These are phyloP conservation scores for Silurus lanzhouensis DNA, from an alignment of 2,797 vertebrate species.

Conservation along the genomic window DNA sequence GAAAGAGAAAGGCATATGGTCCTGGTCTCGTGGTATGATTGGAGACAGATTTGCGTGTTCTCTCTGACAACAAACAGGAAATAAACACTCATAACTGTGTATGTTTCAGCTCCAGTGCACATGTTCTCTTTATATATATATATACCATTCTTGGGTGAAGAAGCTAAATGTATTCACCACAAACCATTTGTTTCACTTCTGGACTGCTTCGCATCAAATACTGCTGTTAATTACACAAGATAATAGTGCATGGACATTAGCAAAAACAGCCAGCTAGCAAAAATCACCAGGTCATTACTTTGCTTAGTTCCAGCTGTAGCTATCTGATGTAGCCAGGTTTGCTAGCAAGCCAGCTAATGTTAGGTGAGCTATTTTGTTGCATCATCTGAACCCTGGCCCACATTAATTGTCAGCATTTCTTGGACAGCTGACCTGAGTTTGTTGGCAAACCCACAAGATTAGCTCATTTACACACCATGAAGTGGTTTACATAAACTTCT, in stretches of 20 bases:
- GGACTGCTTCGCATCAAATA: neutral
- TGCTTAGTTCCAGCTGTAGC: neutral
- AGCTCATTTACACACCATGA: slow-evolving; percentile 47
- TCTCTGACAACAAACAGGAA: slow-evolving; percentile 47
- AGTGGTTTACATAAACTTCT: slow-evolving; percentile 57
- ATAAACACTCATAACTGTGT: slow-evolving; percentile 41
- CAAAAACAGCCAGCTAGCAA: neutral
- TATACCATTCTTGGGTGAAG: neutral
- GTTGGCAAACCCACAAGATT: slow-evolving; percentile 1
- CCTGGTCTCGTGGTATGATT: slow-evolving; percentile 40
- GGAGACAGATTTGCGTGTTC: slow-evolving; percentile 37
- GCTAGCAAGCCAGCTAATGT: neutral
- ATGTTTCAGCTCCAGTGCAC: slow-evolving; percentile 1
- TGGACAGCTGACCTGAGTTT: neutral
- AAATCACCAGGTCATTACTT: neutral
- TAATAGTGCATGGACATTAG: neutral
- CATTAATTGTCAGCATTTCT: neutral
- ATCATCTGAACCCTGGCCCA: neutral
- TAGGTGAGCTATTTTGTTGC: neutral
- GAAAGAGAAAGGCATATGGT: slow-evolving; percentile 40
- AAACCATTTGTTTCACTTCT: neutral
- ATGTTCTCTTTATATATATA: neutral
- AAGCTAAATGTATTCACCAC: neutral
- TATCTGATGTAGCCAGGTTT: neutral
- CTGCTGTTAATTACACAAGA: neutral